phyloP scores from a whole-genome alignment of 2,888 invertebrate genomes.

The Limenitis camilla region DNA sequence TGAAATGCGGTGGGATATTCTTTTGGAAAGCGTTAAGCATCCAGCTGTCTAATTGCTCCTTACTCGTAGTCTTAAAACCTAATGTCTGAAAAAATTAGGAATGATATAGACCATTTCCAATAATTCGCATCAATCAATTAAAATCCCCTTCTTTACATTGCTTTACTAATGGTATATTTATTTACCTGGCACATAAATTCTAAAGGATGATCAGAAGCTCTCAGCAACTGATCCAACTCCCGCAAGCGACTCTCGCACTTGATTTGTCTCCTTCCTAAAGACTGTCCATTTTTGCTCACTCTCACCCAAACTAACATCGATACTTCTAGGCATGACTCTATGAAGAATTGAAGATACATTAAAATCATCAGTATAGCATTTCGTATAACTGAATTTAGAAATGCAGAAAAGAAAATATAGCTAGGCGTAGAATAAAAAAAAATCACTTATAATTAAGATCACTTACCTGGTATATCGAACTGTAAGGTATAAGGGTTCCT shows the following conservation, averaged over 20 bases:
- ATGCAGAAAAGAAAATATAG: neutral
- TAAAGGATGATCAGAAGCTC: conserved; percentile 85
- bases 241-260: conserved; percentile 90
- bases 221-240: conserved; percentile 86
- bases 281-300: conserved; percentile 86
- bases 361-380: too few species aligned
- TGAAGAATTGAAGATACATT: neutral
- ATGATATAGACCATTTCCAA: conserved; percentile 2
- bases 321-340: conserved; percentile 85
- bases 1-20: conserved; percentile 90
- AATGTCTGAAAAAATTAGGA: conserved; percentile 77
- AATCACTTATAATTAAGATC: neutral
- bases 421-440: too few species aligned
- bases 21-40: conserved; percentile 87
- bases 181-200: conserved; percentile 91
- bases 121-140: neutral
- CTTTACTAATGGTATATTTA: neutral
- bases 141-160: too few species aligned
- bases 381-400: too few species aligned
- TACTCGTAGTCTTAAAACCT: conserved; percentile 84
- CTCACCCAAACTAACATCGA: conserved; percentile 88
- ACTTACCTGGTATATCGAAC: conserved; percentile 83
- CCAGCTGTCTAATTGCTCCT: conserved; percentile 86
- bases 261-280: conserved; percentile 86
- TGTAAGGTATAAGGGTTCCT: conserved; percentile 90